Base-by-base conservation (phyloP, 2,113 vertebrate species). In the Perca flavescens region DNA sequence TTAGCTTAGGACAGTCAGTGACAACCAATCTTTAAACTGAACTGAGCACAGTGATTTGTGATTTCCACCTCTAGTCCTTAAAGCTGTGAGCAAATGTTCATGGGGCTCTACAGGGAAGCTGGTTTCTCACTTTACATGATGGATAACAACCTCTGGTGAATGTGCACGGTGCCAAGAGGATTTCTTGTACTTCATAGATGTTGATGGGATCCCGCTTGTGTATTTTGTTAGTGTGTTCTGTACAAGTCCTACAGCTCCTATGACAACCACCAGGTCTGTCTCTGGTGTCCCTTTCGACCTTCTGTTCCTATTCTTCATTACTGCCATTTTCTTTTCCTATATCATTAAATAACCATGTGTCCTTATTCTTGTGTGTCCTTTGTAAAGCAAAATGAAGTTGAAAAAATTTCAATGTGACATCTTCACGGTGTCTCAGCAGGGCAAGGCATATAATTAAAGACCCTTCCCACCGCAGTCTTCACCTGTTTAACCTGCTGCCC, bases 131-230 rank as follows among this genome's bases (percentile, higher is more conserved):
- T 74, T 69, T 34, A 76, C 36, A 74, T 86, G 85, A 91, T 88
- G 76, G 64, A 85, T 89, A 70, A 80, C 61, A 82, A 60, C 75
- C 75, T 86, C 57, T 25, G 31, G 79, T 79, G 62, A 74, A 64
- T 31, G 74, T 43, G 36, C 56, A 34, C 49, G 22, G 49, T 70
- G 68, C 56, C 75, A 34, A 50, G 74, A 84, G 60, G 64, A 71
- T 70, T 68, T 81, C 64, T 60, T 67, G 25, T 49, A 66, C 68
- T 64, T 76, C 53, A 49, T 60, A 47, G 43, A 73, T 74, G 46
- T 62, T 71, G 52, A 57, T 47, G 64, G 60, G 71, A 82, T 68
- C 63, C 72, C 61, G 80, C 67, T 73, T 57, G 66, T 77, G 62
- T 68, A 65, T 54, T 85, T 80, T 65, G 36, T 64, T 53, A 22